Evolutionary conservation across 92 coral and sea anemone species (phyloP).

Genomic region (Metridium senile): DNA sequence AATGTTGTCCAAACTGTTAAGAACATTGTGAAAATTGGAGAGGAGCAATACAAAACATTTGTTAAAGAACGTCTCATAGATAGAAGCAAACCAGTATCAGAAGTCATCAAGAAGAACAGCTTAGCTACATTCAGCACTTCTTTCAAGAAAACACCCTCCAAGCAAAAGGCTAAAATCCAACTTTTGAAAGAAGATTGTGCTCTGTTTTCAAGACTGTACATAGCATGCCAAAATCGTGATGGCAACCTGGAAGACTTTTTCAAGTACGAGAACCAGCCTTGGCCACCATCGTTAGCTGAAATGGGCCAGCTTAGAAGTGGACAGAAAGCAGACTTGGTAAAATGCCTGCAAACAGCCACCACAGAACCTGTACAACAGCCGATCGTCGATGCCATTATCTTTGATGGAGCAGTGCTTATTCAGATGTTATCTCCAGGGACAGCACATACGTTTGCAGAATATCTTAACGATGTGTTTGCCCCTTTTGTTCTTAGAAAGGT

Average conservation of each 20-base stretch:
- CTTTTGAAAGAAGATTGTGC: conserved; percentile 57
- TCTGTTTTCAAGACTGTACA: conserved; percentile 47
- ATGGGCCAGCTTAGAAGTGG: conserved; percentile 58
- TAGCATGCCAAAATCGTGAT: conserved; percentile 56
- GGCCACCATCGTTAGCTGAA: conserved; percentile 50
- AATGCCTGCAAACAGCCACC: conserved; percentile 34
- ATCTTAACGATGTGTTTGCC: conserved; percentile 37
- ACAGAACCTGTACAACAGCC: conserved; percentile 11
- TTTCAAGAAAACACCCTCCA: conserved; percentile 50
- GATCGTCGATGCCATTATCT: conserved; percentile 33
- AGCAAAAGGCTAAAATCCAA: conserved; percentile 51
- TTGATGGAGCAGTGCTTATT: conserved; percentile 64
- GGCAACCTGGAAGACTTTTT: conserved; percentile 53
- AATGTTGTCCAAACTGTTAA: conserved; percentile 45
- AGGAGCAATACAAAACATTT: conserved; percentile 50
- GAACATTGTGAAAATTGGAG: conserved; percentile 56
- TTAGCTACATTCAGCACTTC: conserved; percentile 46
- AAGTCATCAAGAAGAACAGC: conserved; percentile 60
- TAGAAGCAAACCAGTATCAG: conserved; percentile 54
- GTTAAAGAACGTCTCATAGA: conserved; percentile 59
- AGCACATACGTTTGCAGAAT: conserved; percentile 54
- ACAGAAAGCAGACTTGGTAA: conserved; percentile 59
- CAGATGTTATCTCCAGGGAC: conserved; percentile 56
- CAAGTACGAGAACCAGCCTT: conserved; percentile 53
- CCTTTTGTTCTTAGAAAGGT: conserved; percentile 58